Conservation (phyloP, 2,113 vertebrate species). For the Cyanoderma ruficeps region DNA sequence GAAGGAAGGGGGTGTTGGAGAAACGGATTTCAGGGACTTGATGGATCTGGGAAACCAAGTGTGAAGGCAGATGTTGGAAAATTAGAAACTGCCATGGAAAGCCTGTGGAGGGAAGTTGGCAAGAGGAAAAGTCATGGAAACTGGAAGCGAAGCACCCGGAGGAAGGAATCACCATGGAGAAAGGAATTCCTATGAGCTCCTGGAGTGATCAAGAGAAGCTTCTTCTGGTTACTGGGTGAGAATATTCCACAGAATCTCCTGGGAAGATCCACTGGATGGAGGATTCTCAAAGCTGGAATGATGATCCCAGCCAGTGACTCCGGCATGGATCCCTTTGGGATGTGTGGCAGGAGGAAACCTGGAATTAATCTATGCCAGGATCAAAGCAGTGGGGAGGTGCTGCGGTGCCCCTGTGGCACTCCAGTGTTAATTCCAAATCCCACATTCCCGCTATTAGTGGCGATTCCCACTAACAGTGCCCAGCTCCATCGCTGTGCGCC, state of each 20-base stretch:
- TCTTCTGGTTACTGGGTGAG: neutral
- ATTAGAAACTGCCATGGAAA: neutral
- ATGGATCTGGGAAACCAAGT: neutral
- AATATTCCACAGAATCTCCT: neutral
- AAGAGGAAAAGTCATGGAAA: neutral
- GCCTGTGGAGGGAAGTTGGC: neutral
- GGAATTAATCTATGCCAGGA: neutral
- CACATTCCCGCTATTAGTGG: neutral
- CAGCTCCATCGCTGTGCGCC: neutral
- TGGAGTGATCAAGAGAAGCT: neutral
- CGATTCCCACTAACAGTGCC: fast-evolving
- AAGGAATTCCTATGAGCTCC: neutral
- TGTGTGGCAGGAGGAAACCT: neutral
- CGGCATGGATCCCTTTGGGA: fast-evolving
- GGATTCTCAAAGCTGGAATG: neutral
- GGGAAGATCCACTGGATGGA: neutral
- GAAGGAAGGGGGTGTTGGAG: neutral
- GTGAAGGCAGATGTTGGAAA: neutral
- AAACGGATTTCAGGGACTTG: neutral
- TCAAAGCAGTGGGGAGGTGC: neutral
- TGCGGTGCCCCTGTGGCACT: neutral
- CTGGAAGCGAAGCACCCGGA: neutral
- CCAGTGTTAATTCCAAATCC: neutral
- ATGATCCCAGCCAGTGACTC: fast-evolving
- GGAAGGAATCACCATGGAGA: neutral